Evolutionary conservation across 2,888 invertebrate species (phyloP).

Genomic region (Chesias legatella): DNA sequence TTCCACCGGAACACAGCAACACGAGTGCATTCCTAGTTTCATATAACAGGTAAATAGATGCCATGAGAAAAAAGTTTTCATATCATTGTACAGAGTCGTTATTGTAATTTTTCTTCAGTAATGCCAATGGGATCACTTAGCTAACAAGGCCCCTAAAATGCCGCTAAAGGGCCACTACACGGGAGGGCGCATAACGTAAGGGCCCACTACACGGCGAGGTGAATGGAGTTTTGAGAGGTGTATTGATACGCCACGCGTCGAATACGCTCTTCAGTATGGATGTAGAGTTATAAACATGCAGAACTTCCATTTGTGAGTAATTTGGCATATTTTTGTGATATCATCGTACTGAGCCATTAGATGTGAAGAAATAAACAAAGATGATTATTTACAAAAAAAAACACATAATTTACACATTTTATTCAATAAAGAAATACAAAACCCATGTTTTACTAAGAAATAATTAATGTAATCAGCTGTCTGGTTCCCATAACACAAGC

Average conservation of each 20-base stretch:
- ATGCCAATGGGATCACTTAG: constrained; percentile 24
- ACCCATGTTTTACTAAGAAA: too few species aligned
- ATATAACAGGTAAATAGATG: neutral
- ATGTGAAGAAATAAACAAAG: too few species aligned
- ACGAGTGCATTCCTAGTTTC: too few species aligned
- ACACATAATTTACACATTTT: too few species aligned
- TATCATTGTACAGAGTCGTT: constrained; percentile 9
- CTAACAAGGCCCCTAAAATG: constrained; percentile 13
- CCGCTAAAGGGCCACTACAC: constrained; percentile 12
- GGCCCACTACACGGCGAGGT: constrained; percentile 9
- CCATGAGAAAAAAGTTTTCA: constrained; percentile 12
- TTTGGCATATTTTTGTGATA: too few species aligned
- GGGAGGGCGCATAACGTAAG: constrained; percentile 1
- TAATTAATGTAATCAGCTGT: too few species aligned
- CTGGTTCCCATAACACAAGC: too few species aligned
- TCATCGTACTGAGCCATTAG: too few species aligned
- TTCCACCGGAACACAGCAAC: too few species aligned
- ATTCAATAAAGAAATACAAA: too few species aligned
- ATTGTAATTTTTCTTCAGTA: constrained; percentile 18
- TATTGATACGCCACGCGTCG: constrained; percentile 30
- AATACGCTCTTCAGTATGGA: constrained; percentile 7
- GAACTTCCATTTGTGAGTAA: neutral
- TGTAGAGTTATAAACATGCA: constrained; percentile 6
- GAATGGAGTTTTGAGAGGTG: constrained; percentile 24
- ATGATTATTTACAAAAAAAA: too few species aligned